A percentile compares a stretch with the other conserved stretches of the same genome.
These are phyloP conservation scores for Glaucidium brasilianum DNA, from an alignment of 2,113 vertebrate species.

Conservation along the genomic window DNA sequence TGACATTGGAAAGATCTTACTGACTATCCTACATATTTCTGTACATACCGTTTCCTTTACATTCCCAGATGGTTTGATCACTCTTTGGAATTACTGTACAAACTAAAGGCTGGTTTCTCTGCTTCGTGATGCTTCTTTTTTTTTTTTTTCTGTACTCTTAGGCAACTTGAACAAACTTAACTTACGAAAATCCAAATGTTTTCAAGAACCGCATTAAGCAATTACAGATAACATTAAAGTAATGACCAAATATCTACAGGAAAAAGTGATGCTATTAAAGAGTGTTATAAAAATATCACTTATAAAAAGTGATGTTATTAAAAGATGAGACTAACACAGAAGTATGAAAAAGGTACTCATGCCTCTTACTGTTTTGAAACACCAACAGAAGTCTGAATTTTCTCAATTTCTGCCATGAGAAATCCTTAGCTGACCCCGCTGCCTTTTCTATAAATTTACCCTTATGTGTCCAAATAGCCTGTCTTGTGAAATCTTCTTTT, in stretches of 20 bases:
- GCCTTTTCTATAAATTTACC: neutral
- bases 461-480: neutral
- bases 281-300: neutral
- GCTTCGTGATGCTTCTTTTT: neutral
- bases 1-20: neutral
- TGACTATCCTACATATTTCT: accelerated
- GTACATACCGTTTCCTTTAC: neutral
- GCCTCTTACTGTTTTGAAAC: neutral
- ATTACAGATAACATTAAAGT: neutral
- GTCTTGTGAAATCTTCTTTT: neutral
- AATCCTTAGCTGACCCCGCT: neutral
- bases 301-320: neutral
- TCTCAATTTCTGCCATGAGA: neutral
- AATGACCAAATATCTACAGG: neutral
- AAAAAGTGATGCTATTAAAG: neutral
- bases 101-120: neutral
- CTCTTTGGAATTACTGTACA: neutral
- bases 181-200: neutral
- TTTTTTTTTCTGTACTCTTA: neutral
- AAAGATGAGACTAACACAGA: neutral
- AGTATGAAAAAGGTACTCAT: neutral
- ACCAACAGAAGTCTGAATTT: neutral
- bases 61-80: neutral
- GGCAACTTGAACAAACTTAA: neutral
- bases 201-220: neutral